Evolutionary conservation across 2,888 invertebrate species (phyloP).

Genomic region (Keiferia lycopersicella): DNA sequence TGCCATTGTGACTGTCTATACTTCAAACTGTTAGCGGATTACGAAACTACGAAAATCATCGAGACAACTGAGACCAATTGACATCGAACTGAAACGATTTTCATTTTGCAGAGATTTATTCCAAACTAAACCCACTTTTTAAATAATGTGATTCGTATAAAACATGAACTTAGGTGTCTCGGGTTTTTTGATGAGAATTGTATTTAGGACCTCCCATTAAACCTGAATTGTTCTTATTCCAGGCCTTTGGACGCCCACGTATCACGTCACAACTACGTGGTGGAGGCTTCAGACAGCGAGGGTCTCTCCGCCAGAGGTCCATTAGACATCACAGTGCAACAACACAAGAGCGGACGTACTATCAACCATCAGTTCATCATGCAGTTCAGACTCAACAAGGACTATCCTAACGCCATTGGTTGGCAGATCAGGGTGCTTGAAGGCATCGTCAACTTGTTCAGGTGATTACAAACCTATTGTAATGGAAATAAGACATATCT

Average conservation of each 20-base stretch:
- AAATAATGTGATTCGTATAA: too few species aligned
- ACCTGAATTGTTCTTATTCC: not conserved
- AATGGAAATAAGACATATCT: not conserved
- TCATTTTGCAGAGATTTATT: too few species aligned
- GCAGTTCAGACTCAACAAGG: constrained; percentile 75
- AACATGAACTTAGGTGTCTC: too few species aligned
- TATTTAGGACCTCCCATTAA: too few species aligned
- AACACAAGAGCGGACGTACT: constrained; percentile 88
- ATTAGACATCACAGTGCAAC: constrained; percentile 90
- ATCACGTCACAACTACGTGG: constrained; percentile 89
- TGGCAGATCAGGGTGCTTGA: constrained; percentile 89
- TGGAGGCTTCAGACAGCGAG: constrained; percentile 90
- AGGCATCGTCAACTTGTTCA: constrained; percentile 70
- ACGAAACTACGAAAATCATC: too few species aligned
- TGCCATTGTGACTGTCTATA: too few species aligned
- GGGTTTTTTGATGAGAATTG: too few species aligned
- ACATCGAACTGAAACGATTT: too few species aligned
- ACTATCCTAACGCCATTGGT: constrained; percentile 85
- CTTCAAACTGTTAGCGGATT: too few species aligned
- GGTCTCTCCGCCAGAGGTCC: constrained; percentile 87
- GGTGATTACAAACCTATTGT: not conserved
- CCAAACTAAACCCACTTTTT: too few species aligned
- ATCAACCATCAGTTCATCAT: constrained; percentile 92
- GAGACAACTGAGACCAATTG: too few species aligned
- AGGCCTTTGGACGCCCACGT: constrained; percentile 92